Conservation (phyloP, 2,888 invertebrate species). For the Sclerodermus sp. region DNA sequence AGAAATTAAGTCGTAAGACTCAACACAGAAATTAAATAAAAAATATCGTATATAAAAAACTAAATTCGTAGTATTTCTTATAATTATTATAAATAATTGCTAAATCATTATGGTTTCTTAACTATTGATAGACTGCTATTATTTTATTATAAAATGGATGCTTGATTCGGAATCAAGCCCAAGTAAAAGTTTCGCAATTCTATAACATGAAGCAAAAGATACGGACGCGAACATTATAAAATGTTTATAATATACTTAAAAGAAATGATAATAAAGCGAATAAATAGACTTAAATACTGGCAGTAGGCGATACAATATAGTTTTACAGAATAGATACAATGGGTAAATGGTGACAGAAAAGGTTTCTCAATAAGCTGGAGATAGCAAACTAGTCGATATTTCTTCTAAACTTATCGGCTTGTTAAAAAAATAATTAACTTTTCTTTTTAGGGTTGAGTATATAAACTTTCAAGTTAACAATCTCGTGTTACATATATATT, state of each 20-base stretch:
- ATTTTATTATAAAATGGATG: too few species aligned
- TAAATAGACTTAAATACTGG: slow-evolving; percentile 44
- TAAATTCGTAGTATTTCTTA: too few species aligned
- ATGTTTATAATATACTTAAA: not conserved
- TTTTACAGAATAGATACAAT: slow-evolving; percentile 16
- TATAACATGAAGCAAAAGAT: too few species aligned
- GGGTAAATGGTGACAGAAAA: slow-evolving; percentile 3
- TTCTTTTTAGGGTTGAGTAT: slow-evolving; percentile 1
- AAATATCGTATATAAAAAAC: too few species aligned
- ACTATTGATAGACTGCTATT: too few species aligned
- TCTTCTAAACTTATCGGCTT: not conserved
- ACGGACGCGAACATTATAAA: not conserved
- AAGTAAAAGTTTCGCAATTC: too few species aligned
- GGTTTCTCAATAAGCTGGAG: slow-evolving; percentile 4
- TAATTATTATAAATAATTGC: too few species aligned
- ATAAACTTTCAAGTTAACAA: slow-evolving; percentile 12
- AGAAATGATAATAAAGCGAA: slow-evolving; percentile 16
- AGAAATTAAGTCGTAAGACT: too few species aligned
- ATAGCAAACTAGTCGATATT: slow-evolving; percentile 3
- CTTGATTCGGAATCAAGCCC: too few species aligned
- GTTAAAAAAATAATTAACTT: not conserved
- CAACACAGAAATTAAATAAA: too few species aligned
- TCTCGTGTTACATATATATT: slow-evolving; percentile 12
- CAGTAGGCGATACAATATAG: slow-evolving; percentile 21
- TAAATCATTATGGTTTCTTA: too few species aligned